Evolutionary conservation across 2,113 vertebrate genomes (phyloP).

Genomic region (Phocoena sinus): DNA sequence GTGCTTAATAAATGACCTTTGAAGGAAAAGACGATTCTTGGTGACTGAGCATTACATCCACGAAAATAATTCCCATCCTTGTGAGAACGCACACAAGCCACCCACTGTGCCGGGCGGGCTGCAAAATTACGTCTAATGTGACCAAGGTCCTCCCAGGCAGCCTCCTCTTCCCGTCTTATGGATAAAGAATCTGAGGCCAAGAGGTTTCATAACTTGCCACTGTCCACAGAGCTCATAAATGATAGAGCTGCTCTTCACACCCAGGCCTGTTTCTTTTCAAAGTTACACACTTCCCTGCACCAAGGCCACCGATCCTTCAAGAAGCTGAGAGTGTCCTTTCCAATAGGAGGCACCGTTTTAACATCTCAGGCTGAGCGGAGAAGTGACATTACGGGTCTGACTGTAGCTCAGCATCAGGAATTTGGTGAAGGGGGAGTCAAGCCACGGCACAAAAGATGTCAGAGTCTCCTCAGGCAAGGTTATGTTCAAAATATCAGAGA

Average conservation of each 20-base stretch:
- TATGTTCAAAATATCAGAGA: background rate
- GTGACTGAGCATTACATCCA: too few relatives aligned
- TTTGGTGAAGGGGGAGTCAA: background rate
- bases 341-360: background rate
- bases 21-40: background rate
- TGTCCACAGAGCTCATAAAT: background rate
- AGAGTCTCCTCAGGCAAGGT: background rate
- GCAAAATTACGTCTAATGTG: background rate
- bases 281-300: background rate
- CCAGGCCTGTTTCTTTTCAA: background rate
- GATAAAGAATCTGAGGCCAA: background rate
- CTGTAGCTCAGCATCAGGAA: background rate
- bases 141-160: background rate
- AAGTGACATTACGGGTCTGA: background rate
- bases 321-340: background rate
- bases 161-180: background rate
- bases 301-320: rapidly evolving
- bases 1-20: background rate
- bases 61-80: background rate
- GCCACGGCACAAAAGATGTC: rapidly evolving
- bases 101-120: background rate
- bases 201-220: background rate
- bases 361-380: background rate
- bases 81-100: rapidly evolving
- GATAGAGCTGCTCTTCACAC: background rate